Evolutionary conservation across 1,140 invertebrate genomes (phyloP).

Genomic region (Trichonephila inaurata): DNA sequence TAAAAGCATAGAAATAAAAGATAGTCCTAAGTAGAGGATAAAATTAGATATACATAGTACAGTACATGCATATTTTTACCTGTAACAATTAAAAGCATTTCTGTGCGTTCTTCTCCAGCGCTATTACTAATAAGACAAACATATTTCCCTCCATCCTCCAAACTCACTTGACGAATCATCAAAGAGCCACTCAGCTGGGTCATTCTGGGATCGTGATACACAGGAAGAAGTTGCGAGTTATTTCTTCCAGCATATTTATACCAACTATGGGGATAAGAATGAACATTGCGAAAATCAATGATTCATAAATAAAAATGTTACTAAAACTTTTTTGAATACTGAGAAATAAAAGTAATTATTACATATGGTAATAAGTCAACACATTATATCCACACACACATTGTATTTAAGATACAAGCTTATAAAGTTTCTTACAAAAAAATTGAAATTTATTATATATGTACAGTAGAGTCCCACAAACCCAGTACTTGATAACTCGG

Average conservation of each 20-base stretch:
- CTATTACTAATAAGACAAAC: conserved; percentile 81
- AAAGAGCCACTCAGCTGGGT: conserved; percentile 77
- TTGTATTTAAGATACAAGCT: too few relatives aligned
- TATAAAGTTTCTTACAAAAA: too few relatives aligned
- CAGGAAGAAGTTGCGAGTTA: conserved; percentile 75
- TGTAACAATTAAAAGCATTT: conserved; percentile 80
- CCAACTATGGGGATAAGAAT: conserved; percentile 64
- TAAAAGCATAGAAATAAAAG: too few relatives aligned
- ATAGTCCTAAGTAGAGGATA: too few relatives aligned
- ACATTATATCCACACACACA: too few relatives aligned
- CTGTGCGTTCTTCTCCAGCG: conserved; percentile 80
- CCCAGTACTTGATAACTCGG: too few relatives aligned
- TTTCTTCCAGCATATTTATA: conserved; percentile 77
- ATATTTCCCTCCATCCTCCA: conserved; percentile 81
- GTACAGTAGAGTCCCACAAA: too few relatives aligned
- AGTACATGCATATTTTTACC: conserved; percentile 78
- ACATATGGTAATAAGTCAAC: too few relatives aligned
- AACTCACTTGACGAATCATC: conserved; percentile 74
- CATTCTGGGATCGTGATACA: conserved; percentile 76
- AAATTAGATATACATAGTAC: too few relatives aligned
- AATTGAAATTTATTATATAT: too few relatives aligned
- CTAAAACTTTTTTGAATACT: too few relatives aligned
- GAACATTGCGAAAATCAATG: neutral
- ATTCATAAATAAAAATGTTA: neutral
- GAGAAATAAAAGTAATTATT: too few relatives aligned